Conservation (phyloP, 2,888 invertebrate species). For the Noctua janthina region DNA sequence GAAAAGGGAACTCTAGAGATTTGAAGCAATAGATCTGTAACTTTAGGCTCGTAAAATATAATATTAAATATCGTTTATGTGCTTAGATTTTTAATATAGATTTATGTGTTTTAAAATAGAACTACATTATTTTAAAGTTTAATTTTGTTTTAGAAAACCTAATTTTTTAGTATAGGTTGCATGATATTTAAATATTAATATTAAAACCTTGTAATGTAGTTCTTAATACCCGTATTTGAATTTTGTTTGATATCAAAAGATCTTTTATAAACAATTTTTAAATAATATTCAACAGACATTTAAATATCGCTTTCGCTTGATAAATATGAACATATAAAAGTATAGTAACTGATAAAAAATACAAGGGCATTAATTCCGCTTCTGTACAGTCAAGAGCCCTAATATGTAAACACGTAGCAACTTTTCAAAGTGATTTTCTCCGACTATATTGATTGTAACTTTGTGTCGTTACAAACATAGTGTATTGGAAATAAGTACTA, state of each 20-base stretch:
- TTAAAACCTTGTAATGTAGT: conserved; percentile 45
- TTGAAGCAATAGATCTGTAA: conserved; percentile 22
- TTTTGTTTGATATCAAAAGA: conserved; percentile 4
- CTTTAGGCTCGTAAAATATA: conserved; percentile 22
- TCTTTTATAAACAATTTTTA: neutral
- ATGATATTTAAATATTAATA: conserved; percentile 6
- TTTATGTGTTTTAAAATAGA: conserved; percentile 34
- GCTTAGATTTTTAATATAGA: conserved; percentile 41
- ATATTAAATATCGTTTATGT: conserved; percentile 38
- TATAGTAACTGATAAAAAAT: neutral
- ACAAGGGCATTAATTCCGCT: neutral
- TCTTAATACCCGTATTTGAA: conserved; percentile 56
- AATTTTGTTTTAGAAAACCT: neutral
- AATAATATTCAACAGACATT: neutral
- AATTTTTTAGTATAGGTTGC: neutral
- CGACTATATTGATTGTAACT: neutral
- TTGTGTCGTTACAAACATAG: neutral
- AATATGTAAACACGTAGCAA: neutral
- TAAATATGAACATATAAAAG: neutral
- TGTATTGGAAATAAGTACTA: neutral
- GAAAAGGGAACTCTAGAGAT: conserved; percentile 18
- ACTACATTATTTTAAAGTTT: conserved; percentile 50
- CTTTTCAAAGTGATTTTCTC: neutral
- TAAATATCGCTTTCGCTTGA: conserved; percentile 8
- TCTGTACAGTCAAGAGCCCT: neutral